These are phyloP conservation scores for Brachynemurus nebulosus DNA, from an alignment of 2,888 invertebrate species.

Conservation along the genomic window DNA sequence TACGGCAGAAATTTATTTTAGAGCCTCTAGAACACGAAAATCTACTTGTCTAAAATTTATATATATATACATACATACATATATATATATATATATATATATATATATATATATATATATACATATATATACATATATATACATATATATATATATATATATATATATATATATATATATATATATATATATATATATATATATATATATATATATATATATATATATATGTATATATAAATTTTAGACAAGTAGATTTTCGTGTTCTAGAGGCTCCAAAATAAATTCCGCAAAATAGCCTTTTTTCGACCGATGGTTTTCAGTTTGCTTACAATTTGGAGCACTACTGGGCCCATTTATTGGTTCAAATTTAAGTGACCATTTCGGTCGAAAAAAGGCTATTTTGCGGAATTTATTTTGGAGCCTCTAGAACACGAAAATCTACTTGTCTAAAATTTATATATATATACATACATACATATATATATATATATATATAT, in stretches of 20 bases:
- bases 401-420: too few species aligned
- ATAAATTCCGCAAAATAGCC: too few species aligned
- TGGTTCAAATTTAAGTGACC: too few species aligned
- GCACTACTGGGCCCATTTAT: too few species aligned
- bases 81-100: slow-evolving; percentile 5
- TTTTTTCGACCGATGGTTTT: background rate
- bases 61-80: background rate
- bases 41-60: background rate
- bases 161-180: slow-evolving; percentile 5
- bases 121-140: slow-evolving; percentile 5
- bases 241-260: background rate
- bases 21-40: too few species aligned
- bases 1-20: too few species aligned
- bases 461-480: background rate
- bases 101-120: slow-evolving; percentile 5
- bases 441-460: background rate
- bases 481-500: background rate
- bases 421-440: too few species aligned
- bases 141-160: background rate
- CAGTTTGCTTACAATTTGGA: too few species aligned
- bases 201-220: background rate
- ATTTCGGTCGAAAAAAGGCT: too few species aligned
- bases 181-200: background rate
- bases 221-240: background rate
- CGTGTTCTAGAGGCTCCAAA: background rate